Conservation (phyloP, 2,888 invertebrate genomes). For the Drosophila nigritarsus region DNA sequence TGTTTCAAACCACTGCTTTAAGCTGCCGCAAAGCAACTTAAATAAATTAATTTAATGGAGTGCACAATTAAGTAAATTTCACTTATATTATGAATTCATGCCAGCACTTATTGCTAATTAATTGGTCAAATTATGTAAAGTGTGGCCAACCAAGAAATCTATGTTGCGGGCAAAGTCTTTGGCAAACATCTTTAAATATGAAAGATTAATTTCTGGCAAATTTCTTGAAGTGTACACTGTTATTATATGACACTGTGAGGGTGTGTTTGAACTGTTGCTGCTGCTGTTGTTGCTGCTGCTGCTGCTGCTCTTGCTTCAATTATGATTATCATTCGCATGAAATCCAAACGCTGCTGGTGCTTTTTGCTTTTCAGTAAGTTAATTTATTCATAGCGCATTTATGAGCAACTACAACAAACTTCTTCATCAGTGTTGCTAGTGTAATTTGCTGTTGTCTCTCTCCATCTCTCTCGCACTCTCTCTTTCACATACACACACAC, state of each 20-base stretch:
- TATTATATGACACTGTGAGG: slow-evolving; percentile 48
- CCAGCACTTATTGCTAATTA: background rate
- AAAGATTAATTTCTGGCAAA: background rate
- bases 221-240: slow-evolving; percentile 56
- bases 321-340: slow-evolving; percentile 74
- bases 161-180: background rate
- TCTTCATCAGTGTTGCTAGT: slow-evolving; percentile 63
- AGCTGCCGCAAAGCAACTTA: too few species aligned
- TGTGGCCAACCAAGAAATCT: background rate
- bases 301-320: slow-evolving; percentile 57
- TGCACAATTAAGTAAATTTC: background rate
- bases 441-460: slow-evolving; percentile 10
- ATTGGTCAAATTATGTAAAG: background rate
- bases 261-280: slow-evolving; percentile 11
- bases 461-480: background rate
- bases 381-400: slow-evolving; percentile 79
- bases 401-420: slow-evolving; percentile 71
- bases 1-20: background rate
- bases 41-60: background rate
- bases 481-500: background rate
- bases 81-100: background rate
- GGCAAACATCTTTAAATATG: background rate
- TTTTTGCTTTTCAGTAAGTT: slow-evolving; percentile 63
- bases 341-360: slow-evolving; percentile 65
- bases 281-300: slow-evolving; percentile 2